These are phyloP conservation scores for Agrilus biguttatus DNA, from an alignment of 2,888 invertebrate species.

Conservation along the genomic window DNA sequence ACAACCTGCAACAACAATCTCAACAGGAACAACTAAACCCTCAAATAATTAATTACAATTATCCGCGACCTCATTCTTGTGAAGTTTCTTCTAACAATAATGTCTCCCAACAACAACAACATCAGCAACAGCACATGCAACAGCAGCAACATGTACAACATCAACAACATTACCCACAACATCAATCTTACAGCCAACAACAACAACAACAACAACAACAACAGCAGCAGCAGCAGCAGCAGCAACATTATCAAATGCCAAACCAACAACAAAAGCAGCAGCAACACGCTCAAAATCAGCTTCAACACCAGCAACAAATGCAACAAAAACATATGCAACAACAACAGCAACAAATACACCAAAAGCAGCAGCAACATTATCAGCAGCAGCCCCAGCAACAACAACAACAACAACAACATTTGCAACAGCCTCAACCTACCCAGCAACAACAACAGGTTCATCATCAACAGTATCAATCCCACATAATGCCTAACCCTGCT, in stretches of 20 bases:
- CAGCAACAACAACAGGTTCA: slow-evolving; percentile 6
- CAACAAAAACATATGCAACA: slow-evolving; percentile 9
- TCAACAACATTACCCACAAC: slow-evolving; percentile 18
- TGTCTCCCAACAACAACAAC: slow-evolving; percentile 19
- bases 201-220: slow-evolving; percentile 29
- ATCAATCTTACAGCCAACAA: slow-evolving; percentile 28
- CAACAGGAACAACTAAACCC: slow-evolving; percentile 12
- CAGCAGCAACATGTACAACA: slow-evolving; percentile 32
- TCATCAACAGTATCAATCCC: slow-evolving; percentile 11
- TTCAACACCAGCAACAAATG: slow-evolving; percentile 20
- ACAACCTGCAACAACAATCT: slow-evolving; percentile 7
- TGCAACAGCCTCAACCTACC: slow-evolving; percentile 7
- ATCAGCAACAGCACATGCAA: slow-evolving; percentile 19
- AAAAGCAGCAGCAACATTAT: slow-evolving; percentile 12
- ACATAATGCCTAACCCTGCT: slow-evolving; percentile 13
- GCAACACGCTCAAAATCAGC: slow-evolving; percentile 23
- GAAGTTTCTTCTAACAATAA: slow-evolving; percentile 6
- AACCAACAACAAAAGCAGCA: slow-evolving; percentile 9
- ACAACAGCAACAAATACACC: slow-evolving; percentile 5
- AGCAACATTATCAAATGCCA: slow-evolving; percentile 22
- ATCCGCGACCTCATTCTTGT: slow-evolving; percentile 31
- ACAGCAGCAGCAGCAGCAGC: slow-evolving; percentile 26
- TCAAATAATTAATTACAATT: slow-evolving; percentile 11
- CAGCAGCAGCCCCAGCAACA: slow-evolving; percentile 13
- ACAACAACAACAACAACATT: slow-evolving; percentile 5